phyloP scores from a whole-genome alignment of 2,888 invertebrate genomes.

The Spisula subtruncata region DNA sequence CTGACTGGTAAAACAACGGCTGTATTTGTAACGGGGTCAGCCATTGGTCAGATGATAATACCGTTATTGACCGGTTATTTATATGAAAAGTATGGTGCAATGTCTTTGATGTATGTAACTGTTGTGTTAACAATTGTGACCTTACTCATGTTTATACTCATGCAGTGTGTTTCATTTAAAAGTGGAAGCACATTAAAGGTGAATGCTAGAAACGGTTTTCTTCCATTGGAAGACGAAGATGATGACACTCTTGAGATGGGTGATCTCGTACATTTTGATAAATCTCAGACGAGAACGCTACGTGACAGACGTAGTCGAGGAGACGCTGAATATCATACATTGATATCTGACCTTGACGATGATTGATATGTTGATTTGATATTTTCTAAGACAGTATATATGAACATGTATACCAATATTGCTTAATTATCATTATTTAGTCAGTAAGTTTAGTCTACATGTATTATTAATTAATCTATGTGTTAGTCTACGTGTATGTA shows the following conservation, averaged over 20 bases:
- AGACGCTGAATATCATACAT: constrained; percentile 59
- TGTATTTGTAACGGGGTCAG: constrained; percentile 88
- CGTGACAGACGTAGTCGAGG: constrained; percentile 44
- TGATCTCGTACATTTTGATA: constrained; percentile 70
- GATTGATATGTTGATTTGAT: constrained; percentile 42
- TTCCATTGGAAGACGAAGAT: constrained; percentile 74
- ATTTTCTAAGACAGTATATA: too few species aligned
- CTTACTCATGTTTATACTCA: constrained; percentile 82
- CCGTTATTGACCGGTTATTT: constrained; percentile 87
- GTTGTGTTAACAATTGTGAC: constrained; percentile 81
- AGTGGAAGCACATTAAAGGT: constrained; percentile 53
- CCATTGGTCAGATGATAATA: constrained; percentile 88
- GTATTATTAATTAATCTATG: too few species aligned
- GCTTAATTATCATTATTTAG: too few species aligned
- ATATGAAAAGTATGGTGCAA: constrained; percentile 83
- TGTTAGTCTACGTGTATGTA: too few species aligned
- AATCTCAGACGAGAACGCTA: constrained; percentile 58
- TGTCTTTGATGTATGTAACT: constrained; percentile 87
- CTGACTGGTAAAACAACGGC: constrained; percentile 88
- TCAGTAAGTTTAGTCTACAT: too few species aligned
- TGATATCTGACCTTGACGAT: constrained; percentile 67
- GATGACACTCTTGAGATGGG: constrained; percentile 77
- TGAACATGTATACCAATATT: too few species aligned
- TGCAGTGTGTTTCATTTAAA: constrained; percentile 85
- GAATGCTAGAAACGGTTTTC: constrained; percentile 76